phyloP scores from a whole-genome alignment of 2,888 invertebrate genomes.

The Linyphia triangularis region DNA sequence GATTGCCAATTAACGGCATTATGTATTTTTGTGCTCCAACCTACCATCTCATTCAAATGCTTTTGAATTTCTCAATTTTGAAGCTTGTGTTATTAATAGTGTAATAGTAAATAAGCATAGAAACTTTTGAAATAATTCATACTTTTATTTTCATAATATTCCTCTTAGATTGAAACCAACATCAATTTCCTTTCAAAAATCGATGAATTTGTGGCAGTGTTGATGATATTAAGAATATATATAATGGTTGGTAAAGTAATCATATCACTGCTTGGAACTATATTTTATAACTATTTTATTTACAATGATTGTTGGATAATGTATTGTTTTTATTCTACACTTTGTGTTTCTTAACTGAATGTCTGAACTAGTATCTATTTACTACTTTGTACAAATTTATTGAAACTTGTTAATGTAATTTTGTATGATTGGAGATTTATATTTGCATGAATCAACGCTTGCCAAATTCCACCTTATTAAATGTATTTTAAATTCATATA shows the following conservation, averaged over 20 bases:
- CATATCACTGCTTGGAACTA: neutral
- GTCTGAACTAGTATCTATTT: neutral
- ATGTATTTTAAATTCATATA: slow-evolving; percentile 3
- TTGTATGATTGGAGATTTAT: neutral
- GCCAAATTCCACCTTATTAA: neutral
- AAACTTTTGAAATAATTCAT: neutral
- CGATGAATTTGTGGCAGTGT: too few species aligned
- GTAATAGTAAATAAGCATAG: neutral
- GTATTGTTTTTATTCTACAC: neutral
- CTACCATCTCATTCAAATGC: neutral
- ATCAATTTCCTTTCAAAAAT: neutral
- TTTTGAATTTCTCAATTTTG: neutral
- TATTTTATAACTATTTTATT: neutral
- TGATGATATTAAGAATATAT: neutral
- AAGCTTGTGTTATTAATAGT: neutral
- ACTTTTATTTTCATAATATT: too few species aligned
- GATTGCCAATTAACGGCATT: neutral
- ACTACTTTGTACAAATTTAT: neutral
- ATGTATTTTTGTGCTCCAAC: neutral
- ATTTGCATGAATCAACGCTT: neutral
- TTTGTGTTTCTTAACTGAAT: neutral
- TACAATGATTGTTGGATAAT: neutral
- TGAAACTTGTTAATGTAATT: neutral
- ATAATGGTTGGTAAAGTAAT: neutral
- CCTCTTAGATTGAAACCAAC: too few species aligned